Conservation (phyloP, 2,113 vertebrate species). For the Ageneiosus marmoratus region DNA sequence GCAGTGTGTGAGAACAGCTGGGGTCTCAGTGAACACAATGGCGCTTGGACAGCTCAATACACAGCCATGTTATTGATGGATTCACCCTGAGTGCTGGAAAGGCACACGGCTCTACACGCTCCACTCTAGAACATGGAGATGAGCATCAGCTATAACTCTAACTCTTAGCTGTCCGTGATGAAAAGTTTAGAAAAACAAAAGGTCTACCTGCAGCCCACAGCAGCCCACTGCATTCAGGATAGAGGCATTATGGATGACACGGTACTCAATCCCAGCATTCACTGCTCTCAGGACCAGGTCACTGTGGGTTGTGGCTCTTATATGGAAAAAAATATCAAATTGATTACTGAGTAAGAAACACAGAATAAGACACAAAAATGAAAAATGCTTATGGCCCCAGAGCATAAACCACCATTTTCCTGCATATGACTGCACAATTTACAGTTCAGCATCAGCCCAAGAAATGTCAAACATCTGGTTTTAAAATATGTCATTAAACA, state of each 20-base stretch:
- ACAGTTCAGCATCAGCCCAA: constrained; percentile 6
- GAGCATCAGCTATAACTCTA: background rate
- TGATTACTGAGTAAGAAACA: background rate
- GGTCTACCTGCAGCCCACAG: constrained; percentile 91
- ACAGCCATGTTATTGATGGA: constrained; percentile 61
- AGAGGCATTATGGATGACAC: constrained; percentile 94
- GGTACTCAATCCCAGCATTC: constrained; percentile 84
- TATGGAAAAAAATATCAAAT: constrained; percentile 34
- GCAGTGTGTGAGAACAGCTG: constrained; percentile 52
- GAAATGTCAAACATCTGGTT: constrained; percentile 9
- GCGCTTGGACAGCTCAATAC: constrained; percentile 63
- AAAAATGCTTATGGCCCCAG: background rate
- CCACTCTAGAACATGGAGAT: background rate
- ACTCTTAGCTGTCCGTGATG: background rate
- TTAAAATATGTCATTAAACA: constrained; percentile 52
- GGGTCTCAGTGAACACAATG: constrained; percentile 46
- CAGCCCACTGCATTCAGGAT: constrained; percentile 94
- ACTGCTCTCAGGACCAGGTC: constrained; percentile 91
- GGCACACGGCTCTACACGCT: background rate
- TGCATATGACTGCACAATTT: constrained; percentile 1
- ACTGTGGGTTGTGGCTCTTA: constrained; percentile 94
- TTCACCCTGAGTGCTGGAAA: background rate
- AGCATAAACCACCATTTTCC: background rate
- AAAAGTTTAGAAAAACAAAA: background rate
- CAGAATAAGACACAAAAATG: background rate